phyloP scores from a whole-genome alignment of 2,113 vertebrate species.

The Thalassoma bifasciatum region DNA sequence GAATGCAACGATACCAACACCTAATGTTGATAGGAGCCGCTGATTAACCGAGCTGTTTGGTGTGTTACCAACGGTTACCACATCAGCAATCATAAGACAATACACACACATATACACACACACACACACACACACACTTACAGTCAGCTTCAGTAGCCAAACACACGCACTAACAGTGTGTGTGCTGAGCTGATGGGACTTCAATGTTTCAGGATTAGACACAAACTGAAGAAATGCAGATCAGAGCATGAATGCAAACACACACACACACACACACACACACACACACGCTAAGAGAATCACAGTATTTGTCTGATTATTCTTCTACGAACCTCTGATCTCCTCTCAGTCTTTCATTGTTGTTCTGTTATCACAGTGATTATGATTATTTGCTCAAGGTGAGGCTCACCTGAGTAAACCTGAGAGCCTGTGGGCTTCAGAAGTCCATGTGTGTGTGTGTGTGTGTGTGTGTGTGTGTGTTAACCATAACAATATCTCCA shows the following conservation, averaged over 20 bases:
- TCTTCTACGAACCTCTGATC: not conserved
- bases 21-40: slow-evolving; percentile 45
- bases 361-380: slow-evolving; percentile 33
- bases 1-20: slow-evolving; percentile 23
- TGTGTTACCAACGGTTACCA: slow-evolving; percentile 44
- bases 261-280: no score
- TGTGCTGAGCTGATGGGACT: slow-evolving; percentile 43
- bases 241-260: slow-evolving; percentile 4
- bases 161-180: no score
- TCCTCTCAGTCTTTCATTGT: slow-evolving; percentile 25
- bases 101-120: not conserved
- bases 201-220: slow-evolving; percentile 40
- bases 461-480: slow-evolving; percentile 2
- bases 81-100: not conserved
- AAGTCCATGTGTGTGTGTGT: not conserved
- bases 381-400: slow-evolving; percentile 44
- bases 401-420: slow-evolving; percentile 9
- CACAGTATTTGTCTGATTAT: slow-evolving; percentile 5
- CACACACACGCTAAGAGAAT: not conserved
- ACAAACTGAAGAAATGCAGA: slow-evolving; percentile 23
- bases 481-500: slow-evolving; percentile 31
- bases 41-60: slow-evolving; percentile 59
- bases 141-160: no score
- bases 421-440: slow-evolving; percentile 9
- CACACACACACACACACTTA: no score